phyloP scores from a whole-genome alignment of 2,888 invertebrate genomes.

The Antheraea assamensis region DNA sequence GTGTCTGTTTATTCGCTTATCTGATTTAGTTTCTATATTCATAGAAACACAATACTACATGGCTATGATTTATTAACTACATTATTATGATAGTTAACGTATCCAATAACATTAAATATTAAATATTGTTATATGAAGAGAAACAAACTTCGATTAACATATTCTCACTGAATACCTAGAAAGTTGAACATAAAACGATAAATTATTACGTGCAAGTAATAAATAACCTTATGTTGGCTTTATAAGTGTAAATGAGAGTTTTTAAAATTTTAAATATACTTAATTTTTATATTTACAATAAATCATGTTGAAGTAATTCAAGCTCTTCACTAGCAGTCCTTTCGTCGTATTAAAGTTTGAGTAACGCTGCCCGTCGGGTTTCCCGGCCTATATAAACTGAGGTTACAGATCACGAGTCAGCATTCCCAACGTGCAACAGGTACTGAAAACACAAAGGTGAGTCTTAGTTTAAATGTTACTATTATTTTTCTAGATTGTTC shows the following conservation, averaged over 20 bases:
- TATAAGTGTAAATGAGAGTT: neutral
- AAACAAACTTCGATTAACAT: too few species aligned
- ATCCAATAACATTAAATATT: too few species aligned
- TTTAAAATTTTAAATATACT: neutral
- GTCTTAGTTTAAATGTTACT: slow-evolving; percentile 32
- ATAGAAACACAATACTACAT: too few species aligned
- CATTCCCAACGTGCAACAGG: slow-evolving; percentile 72
- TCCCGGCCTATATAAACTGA: slow-evolving; percentile 65
- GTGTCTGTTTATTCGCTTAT: too few species aligned
- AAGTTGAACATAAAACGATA: too few species aligned
- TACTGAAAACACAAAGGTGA: slow-evolving; percentile 57
- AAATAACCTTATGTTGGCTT: too few species aligned
- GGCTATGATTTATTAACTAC: too few species aligned
- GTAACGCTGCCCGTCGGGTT: slow-evolving; percentile 47
- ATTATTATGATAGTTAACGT: too few species aligned
- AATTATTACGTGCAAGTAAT: too few species aligned
- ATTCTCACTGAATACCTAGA: too few species aligned
- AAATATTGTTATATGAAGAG: too few species aligned
- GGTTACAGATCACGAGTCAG: slow-evolving; percentile 42
- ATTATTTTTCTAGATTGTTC: neutral
- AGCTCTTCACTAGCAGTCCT: neutral
- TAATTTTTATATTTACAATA: neutral
- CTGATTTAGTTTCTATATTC: too few species aligned
- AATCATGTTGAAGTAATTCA: neutral
- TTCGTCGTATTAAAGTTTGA: slow-evolving; percentile 50